phyloP scores from a whole-genome alignment of 2,888 invertebrate species.

The Gryllus longicercus region DNA sequence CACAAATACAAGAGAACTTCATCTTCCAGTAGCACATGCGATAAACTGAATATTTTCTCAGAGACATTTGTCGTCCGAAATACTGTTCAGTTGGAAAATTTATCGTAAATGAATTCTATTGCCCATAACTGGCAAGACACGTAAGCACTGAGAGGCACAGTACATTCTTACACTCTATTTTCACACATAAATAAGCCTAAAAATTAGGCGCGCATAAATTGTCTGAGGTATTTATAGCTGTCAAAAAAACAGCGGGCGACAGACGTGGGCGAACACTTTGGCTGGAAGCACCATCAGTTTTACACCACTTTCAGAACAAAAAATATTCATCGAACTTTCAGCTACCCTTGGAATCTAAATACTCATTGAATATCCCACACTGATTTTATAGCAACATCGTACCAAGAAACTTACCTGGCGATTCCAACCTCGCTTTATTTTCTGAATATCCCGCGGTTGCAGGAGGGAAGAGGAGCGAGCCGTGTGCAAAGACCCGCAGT shows the following conservation, averaged over 20 bases:
- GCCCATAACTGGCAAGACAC: too few relatives aligned
- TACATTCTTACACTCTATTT: neutral
- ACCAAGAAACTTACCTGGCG: neutral
- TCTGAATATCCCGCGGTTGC: conserved; percentile 34
- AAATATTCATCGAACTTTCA: too few relatives aligned
- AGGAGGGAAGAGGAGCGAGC: conserved; percentile 31
- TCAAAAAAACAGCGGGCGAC: conserved; percentile 32
- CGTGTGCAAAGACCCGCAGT: conserved; percentile 30
- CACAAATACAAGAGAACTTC: too few relatives aligned
- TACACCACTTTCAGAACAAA: neutral
- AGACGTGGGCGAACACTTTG: conserved; percentile 22
- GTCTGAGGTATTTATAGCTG: conserved; percentile 32
- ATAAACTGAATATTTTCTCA: too few relatives aligned
- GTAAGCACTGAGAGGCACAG: too few relatives aligned
- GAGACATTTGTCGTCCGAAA: too few relatives aligned
- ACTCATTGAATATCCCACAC: too few relatives aligned
- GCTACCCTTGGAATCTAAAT: too few relatives aligned
- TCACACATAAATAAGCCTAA: neutral
- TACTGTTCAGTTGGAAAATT: too few relatives aligned
- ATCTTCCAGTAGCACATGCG: too few relatives aligned
- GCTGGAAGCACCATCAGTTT: neutral
- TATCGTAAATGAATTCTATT: too few relatives aligned
- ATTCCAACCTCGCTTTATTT: conserved; percentile 26
- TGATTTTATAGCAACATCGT: neutral
- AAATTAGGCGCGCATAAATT: conserved; percentile 10